These are phyloP conservation scores for Diadumene lineata DNA, from an alignment of 92 coral and sea anemone genomes.

Conservation along the genomic window DNA sequence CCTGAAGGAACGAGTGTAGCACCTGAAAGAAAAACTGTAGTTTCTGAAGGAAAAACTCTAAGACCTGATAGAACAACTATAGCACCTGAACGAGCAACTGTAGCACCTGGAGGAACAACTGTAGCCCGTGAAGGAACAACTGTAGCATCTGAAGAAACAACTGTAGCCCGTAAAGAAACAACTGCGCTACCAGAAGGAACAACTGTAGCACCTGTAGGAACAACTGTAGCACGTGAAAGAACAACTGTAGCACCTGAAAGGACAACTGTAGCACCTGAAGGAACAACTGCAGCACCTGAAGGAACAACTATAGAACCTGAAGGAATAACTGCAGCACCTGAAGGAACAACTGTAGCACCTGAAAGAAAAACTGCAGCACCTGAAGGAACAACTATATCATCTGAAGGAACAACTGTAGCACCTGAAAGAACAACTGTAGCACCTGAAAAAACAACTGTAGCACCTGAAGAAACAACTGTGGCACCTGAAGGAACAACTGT, in stretches of 20 bases:
- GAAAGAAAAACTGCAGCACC: constrained; percentile 9
- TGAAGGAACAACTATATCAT: background rate
- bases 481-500: background rate
- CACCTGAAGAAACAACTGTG: background rate
- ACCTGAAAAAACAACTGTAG: constrained; percentile 1
- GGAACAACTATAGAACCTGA: background rate
- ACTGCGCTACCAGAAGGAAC: background rate
- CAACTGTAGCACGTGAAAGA: background rate
- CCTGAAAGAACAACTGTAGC: background rate
- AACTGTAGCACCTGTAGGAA: background rate
- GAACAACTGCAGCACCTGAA: background rate
- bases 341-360: background rate
- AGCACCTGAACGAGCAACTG: constrained; percentile 1
- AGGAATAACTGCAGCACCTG: constrained; percentile 1
- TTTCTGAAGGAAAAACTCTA: background rate
- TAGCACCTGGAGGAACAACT: background rate
- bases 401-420: constrained; percentile 4
- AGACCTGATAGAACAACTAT: background rate
- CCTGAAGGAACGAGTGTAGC: constrained; percentile 2
- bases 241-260: background rate
- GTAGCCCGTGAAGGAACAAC: background rate
- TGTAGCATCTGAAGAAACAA: background rate
- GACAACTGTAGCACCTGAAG: background rate
- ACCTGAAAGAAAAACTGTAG: background rate
- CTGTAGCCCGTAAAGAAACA: background rate